phyloP scores from a whole-genome alignment of 2,113 vertebrate species.

The Dromiciops gliroides region DNA sequence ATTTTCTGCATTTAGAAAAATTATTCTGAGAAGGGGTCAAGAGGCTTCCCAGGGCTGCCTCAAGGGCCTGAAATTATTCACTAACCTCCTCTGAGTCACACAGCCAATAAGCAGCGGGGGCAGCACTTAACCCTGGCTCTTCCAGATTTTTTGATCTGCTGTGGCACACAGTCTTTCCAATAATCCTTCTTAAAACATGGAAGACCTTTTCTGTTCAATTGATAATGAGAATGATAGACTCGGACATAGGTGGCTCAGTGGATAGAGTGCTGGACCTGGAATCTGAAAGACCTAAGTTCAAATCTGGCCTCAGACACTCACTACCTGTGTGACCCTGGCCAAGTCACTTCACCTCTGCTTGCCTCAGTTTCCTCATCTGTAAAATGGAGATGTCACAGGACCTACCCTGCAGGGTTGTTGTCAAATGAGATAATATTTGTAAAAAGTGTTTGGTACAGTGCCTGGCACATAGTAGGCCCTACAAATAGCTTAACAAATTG shows the following conservation, averaged over 20 bases:
- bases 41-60: background rate
- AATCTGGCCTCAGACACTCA: background rate
- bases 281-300: background rate
- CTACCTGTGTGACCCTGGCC: background rate
- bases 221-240: no score
- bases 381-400: background rate
- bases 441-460: background rate
- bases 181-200: background rate
- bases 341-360: background rate
- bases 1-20: background rate
- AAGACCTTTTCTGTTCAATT: background rate
- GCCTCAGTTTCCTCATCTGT: background rate
- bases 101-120: no score
- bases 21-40: background rate
- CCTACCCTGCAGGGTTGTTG: background rate
- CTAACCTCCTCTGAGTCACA: no score
- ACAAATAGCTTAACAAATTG: background rate
- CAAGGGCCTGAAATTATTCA: background rate
- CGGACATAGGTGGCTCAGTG: no score
- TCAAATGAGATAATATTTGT: background rate
- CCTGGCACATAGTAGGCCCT: background rate
- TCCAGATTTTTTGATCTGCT: no score
- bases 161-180: background rate
- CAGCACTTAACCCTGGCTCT: no score
- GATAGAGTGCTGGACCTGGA: background rate